Evolutionary conservation across 35 echinoderm and acorn worm species (phyloP), one percentile per base, ranked within the genome.

Genomic region (Ptychodera flava): DNA sequence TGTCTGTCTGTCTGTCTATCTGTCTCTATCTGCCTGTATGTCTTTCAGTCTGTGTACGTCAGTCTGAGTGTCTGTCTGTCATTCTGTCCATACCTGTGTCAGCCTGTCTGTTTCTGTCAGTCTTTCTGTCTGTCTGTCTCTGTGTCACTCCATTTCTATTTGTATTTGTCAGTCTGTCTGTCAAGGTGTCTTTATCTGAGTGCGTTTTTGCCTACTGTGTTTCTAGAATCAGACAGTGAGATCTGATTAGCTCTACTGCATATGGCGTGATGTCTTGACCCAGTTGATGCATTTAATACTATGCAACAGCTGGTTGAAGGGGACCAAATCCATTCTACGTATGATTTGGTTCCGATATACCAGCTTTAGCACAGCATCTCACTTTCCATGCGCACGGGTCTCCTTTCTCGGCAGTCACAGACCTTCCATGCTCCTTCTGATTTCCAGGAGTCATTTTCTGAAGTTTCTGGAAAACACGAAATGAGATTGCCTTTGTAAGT

Each of bases 291-390:
- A 64, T 64, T 12, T 86, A 94, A 99, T 99, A 92, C 85, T 89
- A 90, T 99, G 96, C 96, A 92, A 99, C 96, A 92, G 96, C 96
- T 99, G 96, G 96, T 99, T 99, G 96, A 99, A 99, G 96, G 96
- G 96, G 96, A 99, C 96, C 96, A 99, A 99, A 99, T 99, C 96
- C 93, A 88, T 89, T 84, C 83, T 84, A 86, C 84, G 87, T 93
- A 99, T 92, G 96, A 99, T 99, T 94, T 99, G 96, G 93, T 99
- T 99, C 96, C 96, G 92, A 93, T 99, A 92, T 99, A 99, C 96
- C 96, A 99, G 96, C 96, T 99, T 94, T 89, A 99, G 96, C 96
- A 87, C 88, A 94, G 90, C 93, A 97, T 97, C 45, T 64, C 45
- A 64, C 45, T 64, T n/a, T n/a, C n/a, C n/a, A n/a, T n/a, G n/a